Evolutionary conservation across 1,140 invertebrate genomes (phyloP), one percentile per base, ranked within the genome.

Genomic region (Octopus bimaculoides): DNA sequence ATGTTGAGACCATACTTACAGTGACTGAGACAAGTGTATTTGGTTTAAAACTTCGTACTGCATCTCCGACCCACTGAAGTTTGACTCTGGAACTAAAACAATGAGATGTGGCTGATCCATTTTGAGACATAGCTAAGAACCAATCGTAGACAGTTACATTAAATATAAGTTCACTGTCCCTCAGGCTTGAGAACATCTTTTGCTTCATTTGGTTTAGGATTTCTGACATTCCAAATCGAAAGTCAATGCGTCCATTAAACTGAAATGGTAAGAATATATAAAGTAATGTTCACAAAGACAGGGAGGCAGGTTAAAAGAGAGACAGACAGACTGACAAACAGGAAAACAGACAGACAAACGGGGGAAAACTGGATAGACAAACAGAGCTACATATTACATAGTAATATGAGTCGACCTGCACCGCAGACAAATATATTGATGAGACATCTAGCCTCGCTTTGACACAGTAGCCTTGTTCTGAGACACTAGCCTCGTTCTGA

Each of bases 1-100:
- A 41, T 41, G 26, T 41, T 41, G 26, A 41, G 26, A 41, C 26
- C 26, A 41, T 41, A 41, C 84, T 80, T 80, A 86, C 83, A 92
- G 94, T 93, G 89, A 95, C 94, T 89, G 93, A 93, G 85, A 96
- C 94, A 1, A 96, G 95, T 95, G 98, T 97, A 3, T 94, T 91
- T 0, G 97, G 96, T 89, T 98, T 98, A 89, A 98, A 98, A 12
- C 98, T 94, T 90, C 98, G 95, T 5, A 97, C 95, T 0, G 93
- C 93, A 52, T 95, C 95, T 1, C 97, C 97, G 0, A 98, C 91
- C 89, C 98, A 97, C 61, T 93, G 91, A 0, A 98, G 91, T 79
- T 93, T 92, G 10, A 97, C 91, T 5, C 94, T 94, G 0, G 95
- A 96, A 88, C 96, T 96, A 87, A 94, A 97, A 54, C 98, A 94